Conservation (phyloP, 2,113 vertebrate species). For the Quiscalus mexicanus region DNA sequence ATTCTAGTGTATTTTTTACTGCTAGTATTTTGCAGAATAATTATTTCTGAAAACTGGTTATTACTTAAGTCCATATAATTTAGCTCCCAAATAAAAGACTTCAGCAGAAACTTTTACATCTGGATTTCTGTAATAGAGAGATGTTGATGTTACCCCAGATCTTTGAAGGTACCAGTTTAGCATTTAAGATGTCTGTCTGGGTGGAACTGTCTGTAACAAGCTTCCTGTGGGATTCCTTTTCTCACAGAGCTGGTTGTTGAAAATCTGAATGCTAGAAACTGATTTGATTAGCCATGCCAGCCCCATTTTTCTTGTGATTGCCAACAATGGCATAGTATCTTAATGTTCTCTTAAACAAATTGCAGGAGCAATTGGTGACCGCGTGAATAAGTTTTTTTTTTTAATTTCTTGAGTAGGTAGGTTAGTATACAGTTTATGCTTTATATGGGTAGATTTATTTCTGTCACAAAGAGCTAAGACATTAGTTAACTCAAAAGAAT, state of each 20-base stretch:
- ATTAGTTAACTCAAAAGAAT: background rate
- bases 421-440: background rate
- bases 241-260: background rate
- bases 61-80: background rate
- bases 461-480: background rate
- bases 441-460: background rate
- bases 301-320: background rate
- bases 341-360: background rate
- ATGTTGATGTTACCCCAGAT: background rate
- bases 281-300: background rate
- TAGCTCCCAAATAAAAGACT: background rate
- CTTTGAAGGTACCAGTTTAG: background rate
- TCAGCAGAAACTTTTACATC: background rate
- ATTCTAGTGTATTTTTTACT: background rate
- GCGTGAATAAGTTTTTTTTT: background rate
- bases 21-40: background rate
- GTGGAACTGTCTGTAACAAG: background rate
- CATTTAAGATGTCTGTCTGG: background rate
- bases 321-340: background rate
- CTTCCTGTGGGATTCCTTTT: background rate
- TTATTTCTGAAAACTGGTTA: background rate
- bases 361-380: background rate
- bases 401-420: background rate
- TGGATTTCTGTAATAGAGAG: background rate
- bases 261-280: background rate